Base-by-base conservation (phyloP, 2,888 invertebrate genomes). In the Lampropteryx suffumata region DNA sequence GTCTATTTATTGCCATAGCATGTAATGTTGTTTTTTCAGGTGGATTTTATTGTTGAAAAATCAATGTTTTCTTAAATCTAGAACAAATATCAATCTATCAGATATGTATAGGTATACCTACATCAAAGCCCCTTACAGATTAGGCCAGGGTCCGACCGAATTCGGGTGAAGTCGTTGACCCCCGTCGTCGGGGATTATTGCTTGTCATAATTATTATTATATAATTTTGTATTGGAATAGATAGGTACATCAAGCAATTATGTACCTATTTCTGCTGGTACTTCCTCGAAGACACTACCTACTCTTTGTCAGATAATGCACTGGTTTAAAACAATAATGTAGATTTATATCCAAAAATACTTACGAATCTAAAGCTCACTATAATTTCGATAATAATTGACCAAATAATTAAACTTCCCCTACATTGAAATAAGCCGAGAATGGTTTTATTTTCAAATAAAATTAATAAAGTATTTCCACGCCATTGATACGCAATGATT, bases 391-490 rank as follows among this genome's bases (percentile, higher is more conserved):
- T 58, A 57, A 52, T 51, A 39, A 17, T 47, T 43, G 44, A 57
- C 69, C 66, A 69, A 76, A 71, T 41, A 34, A 24, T 57, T 43
- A 55, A 61, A 64, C 59, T 55, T 59, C 52, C 55, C 62, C 74
- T 76, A 80, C 82, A 81, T 81, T 65, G 70, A 82, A 73, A 50
- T 70, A 73, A 64, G 62, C 64, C 71, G 71, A 73, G 61, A 69
- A 59, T 76, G 67, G 69, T 53, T 67, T 68, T 64, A 57, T 64
- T 62, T 62, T 49, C 58, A 60, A 71, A 64, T 57, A 60, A 64
- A 66, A 63, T 62, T 59, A 65, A 68, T 24, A 69, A 65, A 71
- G 72, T 69, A 63, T 61, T 58, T 61, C 57, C 66, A 69, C 48
- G 66, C 67, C 71, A 72, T 77, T 71, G 73, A 76, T 72, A 40